These are phyloP conservation scores for Harmothoe impar DNA, from an alignment of 2,888 invertebrate genomes.

Conservation along the genomic window DNA sequence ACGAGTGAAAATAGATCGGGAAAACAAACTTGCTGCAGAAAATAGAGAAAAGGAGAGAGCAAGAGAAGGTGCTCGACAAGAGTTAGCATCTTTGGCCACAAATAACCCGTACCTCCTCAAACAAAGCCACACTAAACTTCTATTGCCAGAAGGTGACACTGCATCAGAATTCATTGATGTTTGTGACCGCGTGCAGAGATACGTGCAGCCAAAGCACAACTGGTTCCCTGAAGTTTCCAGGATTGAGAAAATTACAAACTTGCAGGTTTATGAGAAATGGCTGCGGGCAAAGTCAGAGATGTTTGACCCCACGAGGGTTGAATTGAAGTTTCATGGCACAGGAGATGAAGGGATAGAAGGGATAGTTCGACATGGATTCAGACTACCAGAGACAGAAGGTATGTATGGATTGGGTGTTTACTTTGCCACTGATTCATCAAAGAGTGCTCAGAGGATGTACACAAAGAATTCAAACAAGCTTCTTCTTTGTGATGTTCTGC, in stretches of 20 bases:
- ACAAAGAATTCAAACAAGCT: constrained; percentile 69
- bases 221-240: constrained; percentile 66
- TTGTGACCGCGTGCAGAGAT: constrained; percentile 64
- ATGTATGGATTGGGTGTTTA: constrained; percentile 68
- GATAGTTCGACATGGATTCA: constrained; percentile 65
- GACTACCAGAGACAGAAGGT: constrained; percentile 31
- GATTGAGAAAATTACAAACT: constrained; percentile 67
- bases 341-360: constrained; percentile 54
- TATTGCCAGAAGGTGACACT: constrained; percentile 66
- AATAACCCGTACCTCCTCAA: not conserved
- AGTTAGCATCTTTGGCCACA: not conserved
- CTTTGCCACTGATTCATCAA: constrained; percentile 69
- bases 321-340: constrained; percentile 69
- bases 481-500: constrained; percentile 68
- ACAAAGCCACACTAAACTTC: not conserved
- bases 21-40: not conserved
- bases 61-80: constrained; percentile 7
- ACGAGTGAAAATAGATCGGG: not conserved
- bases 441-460: constrained; percentile 68
- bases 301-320: constrained; percentile 60
- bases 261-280: constrained; percentile 52
- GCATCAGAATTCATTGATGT: constrained; percentile 67
- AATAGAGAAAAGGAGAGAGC: not conserved
- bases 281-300: constrained; percentile 1
- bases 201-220: constrained; percentile 67